phyloP scores from a whole-genome alignment of 2,888 invertebrate genomes.

The Ichneumoninae sp. region DNA sequence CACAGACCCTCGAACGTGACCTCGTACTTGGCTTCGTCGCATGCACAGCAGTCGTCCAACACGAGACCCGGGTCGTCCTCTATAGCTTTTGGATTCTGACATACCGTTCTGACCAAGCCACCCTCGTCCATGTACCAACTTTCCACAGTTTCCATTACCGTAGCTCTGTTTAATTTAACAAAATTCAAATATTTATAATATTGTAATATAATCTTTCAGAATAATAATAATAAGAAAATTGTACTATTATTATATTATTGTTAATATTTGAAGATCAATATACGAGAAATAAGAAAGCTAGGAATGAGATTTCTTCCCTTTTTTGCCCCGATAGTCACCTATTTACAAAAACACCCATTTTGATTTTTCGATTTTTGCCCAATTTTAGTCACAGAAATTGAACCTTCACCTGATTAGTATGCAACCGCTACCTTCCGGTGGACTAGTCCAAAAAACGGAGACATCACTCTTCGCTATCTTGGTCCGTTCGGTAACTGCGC shows the following conservation, averaged over 20 bases:
- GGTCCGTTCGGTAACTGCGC: slow-evolving; percentile 93
- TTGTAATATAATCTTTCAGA: background rate
- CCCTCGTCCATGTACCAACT: slow-evolving; percentile 97
- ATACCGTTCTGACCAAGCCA: slow-evolving; percentile 91
- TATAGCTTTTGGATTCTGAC: slow-evolving; percentile 89
- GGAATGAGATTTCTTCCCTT: background rate
- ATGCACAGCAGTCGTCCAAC: slow-evolving; percentile 92
- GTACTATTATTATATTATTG: background rate
- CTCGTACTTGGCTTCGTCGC: slow-evolving; percentile 98
- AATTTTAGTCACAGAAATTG: slow-evolving; percentile 11
- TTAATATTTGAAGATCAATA: background rate
- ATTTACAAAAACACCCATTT: background rate
- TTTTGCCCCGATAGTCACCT: background rate
- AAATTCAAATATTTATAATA: background rate
- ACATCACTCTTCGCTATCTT: slow-evolving; percentile 93
- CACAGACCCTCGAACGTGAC: slow-evolving; percentile 96
- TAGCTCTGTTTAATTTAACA: slow-evolving; percentile 87
- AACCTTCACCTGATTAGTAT: slow-evolving; percentile 90
- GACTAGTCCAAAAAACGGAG: slow-evolving; percentile 96
- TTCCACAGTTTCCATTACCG: slow-evolving; percentile 92
- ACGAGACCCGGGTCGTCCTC: slow-evolving; percentile 85
- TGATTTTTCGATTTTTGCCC: background rate
- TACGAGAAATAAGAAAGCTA: background rate
- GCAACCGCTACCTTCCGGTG: slow-evolving; percentile 93
- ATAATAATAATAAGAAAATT: background rate